A percentile compares a stretch with the other conserved stretches of the same genome.
phyloP scores from a whole-genome alignment of 2,113 vertebrate genomes.

The Microcebus griseorufus region DNA sequence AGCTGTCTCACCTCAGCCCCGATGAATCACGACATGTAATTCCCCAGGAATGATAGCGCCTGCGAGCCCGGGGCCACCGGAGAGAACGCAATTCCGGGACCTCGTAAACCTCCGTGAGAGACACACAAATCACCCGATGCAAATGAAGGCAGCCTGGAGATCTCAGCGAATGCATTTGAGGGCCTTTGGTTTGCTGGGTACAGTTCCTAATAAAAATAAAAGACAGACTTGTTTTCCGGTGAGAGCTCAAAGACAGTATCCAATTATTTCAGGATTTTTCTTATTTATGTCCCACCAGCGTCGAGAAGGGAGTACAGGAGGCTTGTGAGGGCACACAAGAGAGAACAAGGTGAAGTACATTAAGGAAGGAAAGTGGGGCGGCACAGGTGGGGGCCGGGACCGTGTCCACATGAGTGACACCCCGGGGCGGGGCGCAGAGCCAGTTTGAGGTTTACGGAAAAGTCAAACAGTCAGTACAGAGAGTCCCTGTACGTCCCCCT shows the following conservation, averaged over 20 bases:
- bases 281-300: accelerated
- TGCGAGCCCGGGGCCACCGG: accelerated
- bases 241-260: accelerated
- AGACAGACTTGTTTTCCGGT: background rate
- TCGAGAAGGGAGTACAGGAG: accelerated
- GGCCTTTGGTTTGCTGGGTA: accelerated
- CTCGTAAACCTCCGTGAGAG: accelerated
- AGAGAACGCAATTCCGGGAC: background rate
- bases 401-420: accelerated
- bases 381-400: background rate
- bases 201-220: background rate
- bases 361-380: accelerated
- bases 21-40: background rate
- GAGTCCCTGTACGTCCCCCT: accelerated
- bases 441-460: background rate
- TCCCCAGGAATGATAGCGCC: background rate
- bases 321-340: accelerated
- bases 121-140: accelerated
- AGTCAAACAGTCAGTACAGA: background rate
- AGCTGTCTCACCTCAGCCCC: accelerated
- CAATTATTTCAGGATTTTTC: too few relatives aligned
- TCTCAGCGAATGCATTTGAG: accelerated
- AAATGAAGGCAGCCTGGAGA: background rate
- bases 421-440: background rate
- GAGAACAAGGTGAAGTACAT: accelerated